Evolutionary conservation across 1,140 invertebrate genomes (phyloP).

Genomic region (Saccostrea glomerata): DNA sequence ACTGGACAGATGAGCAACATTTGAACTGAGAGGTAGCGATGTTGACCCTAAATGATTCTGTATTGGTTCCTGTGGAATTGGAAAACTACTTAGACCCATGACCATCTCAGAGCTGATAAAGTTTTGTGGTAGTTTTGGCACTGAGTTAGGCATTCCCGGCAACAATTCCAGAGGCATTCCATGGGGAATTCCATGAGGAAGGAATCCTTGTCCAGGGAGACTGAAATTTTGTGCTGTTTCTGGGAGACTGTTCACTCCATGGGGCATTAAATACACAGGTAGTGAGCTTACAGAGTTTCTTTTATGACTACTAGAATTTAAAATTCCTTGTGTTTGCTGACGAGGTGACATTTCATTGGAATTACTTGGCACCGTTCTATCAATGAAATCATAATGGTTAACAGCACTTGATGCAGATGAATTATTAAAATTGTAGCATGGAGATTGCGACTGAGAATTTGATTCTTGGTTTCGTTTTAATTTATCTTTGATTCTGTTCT

Average conservation of each 20-base stretch:
- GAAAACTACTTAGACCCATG: constrained; percentile 28
- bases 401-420: not conserved
- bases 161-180: constrained; percentile 48
- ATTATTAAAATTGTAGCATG: constrained; percentile 36
- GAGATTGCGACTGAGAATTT: constrained; percentile 66
- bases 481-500: constrained; percentile 81
- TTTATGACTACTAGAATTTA: constrained; percentile 10
- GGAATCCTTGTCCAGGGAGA: constrained; percentile 38
- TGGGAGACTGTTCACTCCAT: not conserved
- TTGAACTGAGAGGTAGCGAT: constrained; percentile 27
- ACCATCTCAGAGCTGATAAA: constrained; percentile 22
- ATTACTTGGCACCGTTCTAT: constrained; percentile 37
- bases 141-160: constrained; percentile 49
- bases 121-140: constrained; percentile 23
- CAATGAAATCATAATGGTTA: constrained; percentile 38
- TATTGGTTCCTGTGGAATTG: constrained; percentile 37
- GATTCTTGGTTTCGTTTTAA: constrained; percentile 76
- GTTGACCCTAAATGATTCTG: constrained; percentile 10
- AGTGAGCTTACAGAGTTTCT: not conserved
- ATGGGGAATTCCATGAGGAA: constrained; percentile 60
- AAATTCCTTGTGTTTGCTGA: not conserved
- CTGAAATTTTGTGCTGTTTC: not conserved
- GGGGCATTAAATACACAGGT: constrained; percentile 27
- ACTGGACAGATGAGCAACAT: constrained; percentile 18
- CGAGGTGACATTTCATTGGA: not conserved